phyloP scores from a whole-genome alignment of 2,113 vertebrate genomes.

The Setophaga coronata region DNA sequence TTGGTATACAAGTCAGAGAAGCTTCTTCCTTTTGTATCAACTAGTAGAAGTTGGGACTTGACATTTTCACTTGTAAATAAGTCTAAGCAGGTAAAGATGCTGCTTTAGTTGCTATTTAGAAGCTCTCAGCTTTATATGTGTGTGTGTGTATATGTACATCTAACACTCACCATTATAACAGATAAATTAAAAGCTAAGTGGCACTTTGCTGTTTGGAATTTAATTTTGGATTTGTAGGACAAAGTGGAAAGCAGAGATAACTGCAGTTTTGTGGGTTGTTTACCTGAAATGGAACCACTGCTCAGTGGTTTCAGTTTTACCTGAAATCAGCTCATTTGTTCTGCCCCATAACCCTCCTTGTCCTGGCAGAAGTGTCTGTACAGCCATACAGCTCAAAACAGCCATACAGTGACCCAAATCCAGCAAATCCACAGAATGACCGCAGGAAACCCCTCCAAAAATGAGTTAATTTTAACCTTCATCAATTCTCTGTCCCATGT shows the following conservation, averaged over 20 bases:
- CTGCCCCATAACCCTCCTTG: accelerated
- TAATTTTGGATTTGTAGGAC: background rate
- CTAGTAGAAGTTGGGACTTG: background rate
- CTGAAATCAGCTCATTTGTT: background rate
- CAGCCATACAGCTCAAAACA: background rate
- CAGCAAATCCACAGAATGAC: background rate
- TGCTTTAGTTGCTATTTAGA: background rate
- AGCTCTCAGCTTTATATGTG: background rate
- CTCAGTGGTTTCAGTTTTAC: background rate
- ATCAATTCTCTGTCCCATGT: background rate
- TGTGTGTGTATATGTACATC: accelerated
- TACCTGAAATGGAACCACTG: background rate
- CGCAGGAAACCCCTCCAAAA: background rate
- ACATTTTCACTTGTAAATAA: background rate
- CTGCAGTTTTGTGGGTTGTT: background rate
- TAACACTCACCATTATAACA: background rate
- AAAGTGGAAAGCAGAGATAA: background rate
- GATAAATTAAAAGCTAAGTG: background rate
- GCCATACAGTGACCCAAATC: background rate
- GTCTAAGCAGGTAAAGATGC: background rate
- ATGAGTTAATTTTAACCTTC: background rate
- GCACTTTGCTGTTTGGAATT: background rate
- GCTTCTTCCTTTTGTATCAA: background rate
- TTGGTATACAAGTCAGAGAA: background rate
- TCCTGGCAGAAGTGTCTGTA: accelerated